Evolutionary conservation across 2,113 vertebrate genomes (phyloP).

Genomic region (Notothenia coriiceps): DNA sequence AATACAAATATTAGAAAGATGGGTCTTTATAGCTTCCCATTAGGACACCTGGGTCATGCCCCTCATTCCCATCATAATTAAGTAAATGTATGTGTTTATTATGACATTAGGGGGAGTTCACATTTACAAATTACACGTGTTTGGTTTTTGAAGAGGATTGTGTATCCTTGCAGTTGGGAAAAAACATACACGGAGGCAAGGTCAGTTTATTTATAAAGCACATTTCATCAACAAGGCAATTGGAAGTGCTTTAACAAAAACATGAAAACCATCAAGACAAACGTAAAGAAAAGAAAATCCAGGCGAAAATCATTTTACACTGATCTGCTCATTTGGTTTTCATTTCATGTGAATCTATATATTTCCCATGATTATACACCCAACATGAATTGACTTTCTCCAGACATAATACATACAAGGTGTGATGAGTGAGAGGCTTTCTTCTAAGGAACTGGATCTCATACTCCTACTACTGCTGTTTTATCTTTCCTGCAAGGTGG

Average conservation of each 20-base stretch:
- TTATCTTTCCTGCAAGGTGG: slow-evolving; percentile 65
- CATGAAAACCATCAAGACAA: neutral
- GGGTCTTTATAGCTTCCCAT: too few species aligned
- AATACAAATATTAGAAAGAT: too few species aligned
- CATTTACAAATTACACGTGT: neutral
- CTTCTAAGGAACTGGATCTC: slow-evolving; percentile 19
- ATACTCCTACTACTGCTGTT: slow-evolving; percentile 23
- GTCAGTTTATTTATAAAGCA: too few species aligned
- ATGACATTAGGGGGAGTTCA: neutral
- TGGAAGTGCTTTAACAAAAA: too few species aligned
- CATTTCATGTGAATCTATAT: neutral
- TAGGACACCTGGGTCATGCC: too few species aligned
- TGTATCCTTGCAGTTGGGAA: too few species aligned
- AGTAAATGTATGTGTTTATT: neutral
- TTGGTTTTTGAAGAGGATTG: neutral
- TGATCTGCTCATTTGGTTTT: neutral
- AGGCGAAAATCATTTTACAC: neutral
- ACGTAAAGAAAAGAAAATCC: neutral
- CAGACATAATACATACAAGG: neutral
- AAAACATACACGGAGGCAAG: too few species aligned
- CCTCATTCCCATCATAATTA: too few species aligned
- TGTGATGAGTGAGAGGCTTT: slow-evolving; percentile 6
- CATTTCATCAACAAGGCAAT: too few species aligned
- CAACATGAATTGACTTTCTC: neutral
- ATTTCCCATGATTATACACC: neutral